A percentile compares a stretch with the other conserved stretches of the same genome.
phyloP scores from a whole-genome alignment of 2,888 invertebrate species.

The Malacosoma neustria region DNA sequence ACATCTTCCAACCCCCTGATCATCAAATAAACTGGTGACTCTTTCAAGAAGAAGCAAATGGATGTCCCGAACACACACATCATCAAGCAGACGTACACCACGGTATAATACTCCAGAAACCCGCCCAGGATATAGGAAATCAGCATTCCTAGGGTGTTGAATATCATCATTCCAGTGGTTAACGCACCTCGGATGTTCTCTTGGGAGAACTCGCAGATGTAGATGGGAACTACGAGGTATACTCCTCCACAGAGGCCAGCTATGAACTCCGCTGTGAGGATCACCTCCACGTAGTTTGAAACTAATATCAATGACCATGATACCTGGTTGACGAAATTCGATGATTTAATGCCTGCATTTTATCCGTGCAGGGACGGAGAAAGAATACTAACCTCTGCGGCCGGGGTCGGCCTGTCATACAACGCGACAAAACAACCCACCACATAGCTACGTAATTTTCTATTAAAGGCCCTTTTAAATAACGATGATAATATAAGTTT shows the following conservation, averaged over 20 bases:
- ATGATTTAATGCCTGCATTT: no score
- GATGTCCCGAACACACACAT: conserved; percentile 23
- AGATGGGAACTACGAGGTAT: conserved; percentile 36
- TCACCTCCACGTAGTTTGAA: conserved; percentile 31
- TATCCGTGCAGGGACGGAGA: no score
- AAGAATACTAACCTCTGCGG: no score
- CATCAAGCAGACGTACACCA: conserved; percentile 33
- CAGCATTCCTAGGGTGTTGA: conserved; percentile 40
- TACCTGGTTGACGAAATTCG: conserved; percentile 27
- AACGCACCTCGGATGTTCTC: conserved; percentile 47
- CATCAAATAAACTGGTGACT: conserved; percentile 47
- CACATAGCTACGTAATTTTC: not conserved
- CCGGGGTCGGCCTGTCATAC: no score
- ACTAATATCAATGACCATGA: conserved; percentile 35
- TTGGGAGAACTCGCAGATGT: conserved; percentile 44
- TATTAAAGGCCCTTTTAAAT: not conserved
- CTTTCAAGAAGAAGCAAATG: conserved; percentile 28
- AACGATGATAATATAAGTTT: not conserved
- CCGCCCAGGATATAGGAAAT: conserved; percentile 47
- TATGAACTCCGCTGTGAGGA: conserved; percentile 36
- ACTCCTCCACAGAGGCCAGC: conserved; percentile 35
- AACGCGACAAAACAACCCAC: no score
- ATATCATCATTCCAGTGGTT: conserved; percentile 36
- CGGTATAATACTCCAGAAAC: conserved; percentile 28
- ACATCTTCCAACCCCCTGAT: conserved; percentile 39